phyloP scores from a whole-genome alignment of 2,888 invertebrate species.

The Nemotelus pantherinus region DNA sequence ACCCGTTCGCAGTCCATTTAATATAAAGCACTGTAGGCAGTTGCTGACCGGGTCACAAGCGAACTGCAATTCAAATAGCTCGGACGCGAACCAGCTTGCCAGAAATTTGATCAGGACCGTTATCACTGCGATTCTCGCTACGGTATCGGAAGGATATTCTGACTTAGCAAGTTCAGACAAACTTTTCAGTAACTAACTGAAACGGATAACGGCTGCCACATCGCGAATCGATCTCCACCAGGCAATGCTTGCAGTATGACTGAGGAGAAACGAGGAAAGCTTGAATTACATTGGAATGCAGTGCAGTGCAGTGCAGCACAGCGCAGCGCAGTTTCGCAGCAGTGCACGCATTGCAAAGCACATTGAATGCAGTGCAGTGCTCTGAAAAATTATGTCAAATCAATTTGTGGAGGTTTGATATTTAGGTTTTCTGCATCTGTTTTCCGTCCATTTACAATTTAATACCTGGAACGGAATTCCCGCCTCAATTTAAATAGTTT shows the following conservation, averaged over 20 bases:
- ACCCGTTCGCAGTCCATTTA: too few relatives aligned
- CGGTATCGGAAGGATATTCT: slow-evolving; percentile 14
- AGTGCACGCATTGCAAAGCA: too few relatives aligned
- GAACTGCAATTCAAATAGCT: background rate
- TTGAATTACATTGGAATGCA: too few relatives aligned
- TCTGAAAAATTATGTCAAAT: too few relatives aligned
- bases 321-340: too few relatives aligned
- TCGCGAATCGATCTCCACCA: slow-evolving; percentile 40
- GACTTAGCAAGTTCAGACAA: slow-evolving; percentile 15
- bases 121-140: background rate
- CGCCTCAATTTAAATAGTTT: too few relatives aligned
- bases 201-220: slow-evolving; percentile 26
- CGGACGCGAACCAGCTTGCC: slow-evolving; percentile 8
- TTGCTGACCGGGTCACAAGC: background rate
- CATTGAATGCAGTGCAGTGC: too few relatives aligned
- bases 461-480: too few relatives aligned
- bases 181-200: slow-evolving; percentile 11
- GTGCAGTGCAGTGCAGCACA: too few relatives aligned
- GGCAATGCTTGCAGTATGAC: slow-evolving; percentile 31
- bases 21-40: background rate
- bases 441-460: too few relatives aligned
- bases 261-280: slow-evolving; percentile 39
- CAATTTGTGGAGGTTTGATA: too few relatives aligned
- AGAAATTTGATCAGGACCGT: background rate
- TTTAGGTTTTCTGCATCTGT: too few relatives aligned